These are phyloP conservation scores for Dreissena rostriformis DNA, from an alignment of 1,140 invertebrate species.

Conservation along the genomic window DNA sequence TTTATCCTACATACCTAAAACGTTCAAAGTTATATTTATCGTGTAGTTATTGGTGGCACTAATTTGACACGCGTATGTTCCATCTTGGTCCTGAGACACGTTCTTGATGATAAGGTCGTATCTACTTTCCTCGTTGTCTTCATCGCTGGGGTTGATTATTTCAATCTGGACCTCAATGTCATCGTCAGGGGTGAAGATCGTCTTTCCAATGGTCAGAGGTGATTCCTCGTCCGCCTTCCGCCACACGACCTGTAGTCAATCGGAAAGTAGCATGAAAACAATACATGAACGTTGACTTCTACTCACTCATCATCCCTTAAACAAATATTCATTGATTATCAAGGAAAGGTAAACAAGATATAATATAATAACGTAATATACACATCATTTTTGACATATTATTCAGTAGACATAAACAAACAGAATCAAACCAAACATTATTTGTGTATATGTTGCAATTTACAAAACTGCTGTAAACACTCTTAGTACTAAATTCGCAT, in stretches of 20 bases:
- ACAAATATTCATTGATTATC: no score
- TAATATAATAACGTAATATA: no score
- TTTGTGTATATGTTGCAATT: no score
- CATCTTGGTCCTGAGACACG: constrained; percentile 17
- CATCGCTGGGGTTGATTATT: not conserved
- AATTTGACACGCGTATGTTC: constrained; percentile 45
- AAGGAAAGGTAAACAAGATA: no score
- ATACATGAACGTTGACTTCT: not conserved
- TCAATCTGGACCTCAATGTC: constrained; percentile 30
- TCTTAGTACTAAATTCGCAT: no score
- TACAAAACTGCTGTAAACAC: no score
- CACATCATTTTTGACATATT: no score
- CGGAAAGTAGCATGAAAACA: no score
- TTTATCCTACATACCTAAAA: constrained; percentile 46
- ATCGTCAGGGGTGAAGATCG: constrained; percentile 17
- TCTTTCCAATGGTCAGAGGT: constrained; percentile 32
- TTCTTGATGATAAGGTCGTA: constrained; percentile 51
- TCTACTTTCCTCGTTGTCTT: constrained; percentile 1
- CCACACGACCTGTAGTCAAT: constrained; percentile 34
- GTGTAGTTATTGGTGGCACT: constrained; percentile 42
- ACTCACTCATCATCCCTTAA: no score
- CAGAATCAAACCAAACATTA: no score
- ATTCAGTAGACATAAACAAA: no score
- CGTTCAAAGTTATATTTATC: constrained; percentile 34
- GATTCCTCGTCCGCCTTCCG: constrained; percentile 29